phyloP scores from a whole-genome alignment of 2,113 vertebrate genomes.

The Mirza zaza region DNA sequence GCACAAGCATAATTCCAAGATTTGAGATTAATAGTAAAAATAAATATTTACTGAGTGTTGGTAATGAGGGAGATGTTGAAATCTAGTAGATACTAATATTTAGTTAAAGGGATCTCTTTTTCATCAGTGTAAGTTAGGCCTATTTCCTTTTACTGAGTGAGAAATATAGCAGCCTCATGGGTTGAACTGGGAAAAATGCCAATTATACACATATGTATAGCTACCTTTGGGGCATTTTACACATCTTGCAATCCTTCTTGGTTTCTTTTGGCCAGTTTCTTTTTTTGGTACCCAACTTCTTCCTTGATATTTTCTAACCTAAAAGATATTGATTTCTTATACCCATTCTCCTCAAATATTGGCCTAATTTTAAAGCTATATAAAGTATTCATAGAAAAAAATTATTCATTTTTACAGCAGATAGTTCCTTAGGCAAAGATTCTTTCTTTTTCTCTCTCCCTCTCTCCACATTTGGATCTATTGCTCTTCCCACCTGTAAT shows the following conservation, averaged over 20 bases:
- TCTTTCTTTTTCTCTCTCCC: not conserved
- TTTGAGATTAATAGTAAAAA: slow-evolving; percentile 51
- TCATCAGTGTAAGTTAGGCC: not conserved
- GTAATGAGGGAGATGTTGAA: slow-evolving; percentile 37
- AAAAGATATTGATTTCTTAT: not conserved
- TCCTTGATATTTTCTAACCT: slow-evolving; percentile 39
- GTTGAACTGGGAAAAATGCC: slow-evolving; percentile 16
- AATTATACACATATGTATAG: not conserved
- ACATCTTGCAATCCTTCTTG: slow-evolving; percentile 15
- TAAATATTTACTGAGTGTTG: slow-evolving; percentile 54
- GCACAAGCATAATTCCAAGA: slow-evolving; percentile 8
- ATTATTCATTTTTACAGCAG: not conserved
- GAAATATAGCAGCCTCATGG: not conserved
- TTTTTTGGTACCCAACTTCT: not conserved
- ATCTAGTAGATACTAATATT: slow-evolving; percentile 58
- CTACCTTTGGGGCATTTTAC: not conserved
- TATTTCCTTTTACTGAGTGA: slow-evolving; percentile 35
- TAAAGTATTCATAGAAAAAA: not conserved
- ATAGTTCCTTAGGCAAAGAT: not conserved
- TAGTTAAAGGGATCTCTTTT: slow-evolving; percentile 52
- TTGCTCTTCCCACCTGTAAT: not conserved
- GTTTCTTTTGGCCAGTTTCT: not conserved
- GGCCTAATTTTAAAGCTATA: not conserved
- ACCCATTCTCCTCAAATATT: not conserved
- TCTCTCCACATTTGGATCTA: not conserved